Percentiles rank a stretch among this genome's conserved stretches.
These are phyloP conservation scores for Dasyprocta punctata DNA, from an alignment of 2,113 vertebrate species.

Conservation along the genomic window DNA sequence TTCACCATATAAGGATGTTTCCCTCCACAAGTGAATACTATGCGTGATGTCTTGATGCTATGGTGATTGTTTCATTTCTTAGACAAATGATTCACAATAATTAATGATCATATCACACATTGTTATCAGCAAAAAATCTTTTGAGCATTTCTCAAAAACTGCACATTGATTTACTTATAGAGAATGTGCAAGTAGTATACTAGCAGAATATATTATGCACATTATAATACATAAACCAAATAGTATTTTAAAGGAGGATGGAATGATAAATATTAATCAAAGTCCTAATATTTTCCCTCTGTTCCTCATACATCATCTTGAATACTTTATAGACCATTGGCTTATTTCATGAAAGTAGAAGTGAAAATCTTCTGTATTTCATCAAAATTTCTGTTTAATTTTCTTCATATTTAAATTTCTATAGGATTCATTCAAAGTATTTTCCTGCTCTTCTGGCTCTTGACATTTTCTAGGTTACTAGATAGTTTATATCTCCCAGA, in stretches of 20 bases:
- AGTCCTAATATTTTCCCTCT: not conserved
- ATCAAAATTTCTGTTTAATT: constrained; percentile 4
- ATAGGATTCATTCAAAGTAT: not conserved
- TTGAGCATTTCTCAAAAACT: not conserved
- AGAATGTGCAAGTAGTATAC: not conserved
- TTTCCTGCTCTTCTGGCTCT: not conserved
- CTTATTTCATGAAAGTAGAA: not conserved
- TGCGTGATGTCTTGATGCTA: not conserved
- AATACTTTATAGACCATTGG: not conserved
- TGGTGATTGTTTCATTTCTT: not conserved
- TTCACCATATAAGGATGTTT: not conserved
- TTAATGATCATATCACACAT: not conserved
- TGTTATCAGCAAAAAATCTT: not conserved
- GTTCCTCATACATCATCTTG: not conserved
- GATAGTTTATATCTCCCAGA: not conserved
- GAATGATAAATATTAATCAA: constrained; percentile 13
- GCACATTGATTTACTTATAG: not conserved
- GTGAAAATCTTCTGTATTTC: not conserved
- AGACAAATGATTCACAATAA: not conserved
- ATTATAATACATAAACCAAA: not conserved
- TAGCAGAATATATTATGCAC: not conserved
- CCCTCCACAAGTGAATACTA: not conserved
- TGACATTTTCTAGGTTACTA: not conserved
- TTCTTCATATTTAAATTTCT: not conserved
- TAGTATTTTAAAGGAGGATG: not conserved